Conservation (phyloP, 2,797 vertebrate genomes). For the Telmatherina bonti region DNA sequence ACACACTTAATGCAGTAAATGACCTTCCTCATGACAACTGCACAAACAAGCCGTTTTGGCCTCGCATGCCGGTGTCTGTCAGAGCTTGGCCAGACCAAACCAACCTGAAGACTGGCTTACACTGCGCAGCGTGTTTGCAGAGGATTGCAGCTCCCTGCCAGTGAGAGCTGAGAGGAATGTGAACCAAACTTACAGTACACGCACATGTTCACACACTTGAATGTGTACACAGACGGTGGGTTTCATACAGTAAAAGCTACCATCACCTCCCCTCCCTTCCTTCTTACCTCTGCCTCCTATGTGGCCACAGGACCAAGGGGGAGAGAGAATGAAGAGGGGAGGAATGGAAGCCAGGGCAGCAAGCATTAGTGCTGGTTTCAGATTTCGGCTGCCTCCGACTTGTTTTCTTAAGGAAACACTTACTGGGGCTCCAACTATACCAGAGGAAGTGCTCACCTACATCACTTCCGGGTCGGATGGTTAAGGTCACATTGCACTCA, state of each 20-base stretch:
- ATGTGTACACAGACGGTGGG: constrained; percentile 38
- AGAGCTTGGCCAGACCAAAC: constrained; percentile 20
- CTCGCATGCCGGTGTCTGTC: constrained; percentile 43
- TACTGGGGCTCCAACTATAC: constrained; percentile 67
- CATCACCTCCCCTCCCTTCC: neutral
- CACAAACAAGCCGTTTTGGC: constrained; percentile 67
- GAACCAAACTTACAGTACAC: constrained; percentile 45
- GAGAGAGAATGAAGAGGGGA: constrained; percentile 25
- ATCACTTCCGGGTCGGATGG: constrained; percentile 73
- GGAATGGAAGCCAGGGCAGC: constrained; percentile 51
- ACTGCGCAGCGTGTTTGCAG: constrained; percentile 36
- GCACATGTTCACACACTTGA: constrained; percentile 56
- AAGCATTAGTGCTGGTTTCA: constrained; percentile 74
- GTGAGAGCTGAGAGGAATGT: constrained; percentile 52
- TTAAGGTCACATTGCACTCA: constrained; percentile 58
- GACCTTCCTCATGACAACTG: constrained; percentile 75
- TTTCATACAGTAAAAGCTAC: constrained; percentile 24
- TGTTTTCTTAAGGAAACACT: constrained; percentile 84
- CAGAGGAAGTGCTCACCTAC: constrained; percentile 75
- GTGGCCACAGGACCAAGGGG: constrained; percentile 25
- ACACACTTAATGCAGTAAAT: constrained; percentile 49
- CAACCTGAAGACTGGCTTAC: constrained; percentile 16
- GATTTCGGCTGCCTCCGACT: constrained; percentile 71
- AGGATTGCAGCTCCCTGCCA: constrained; percentile 34
- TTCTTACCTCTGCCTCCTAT: constrained; percentile 40